phyloP scores from a whole-genome alignment of 2,888 invertebrate genomes.

The Isoperla grammatica region DNA sequence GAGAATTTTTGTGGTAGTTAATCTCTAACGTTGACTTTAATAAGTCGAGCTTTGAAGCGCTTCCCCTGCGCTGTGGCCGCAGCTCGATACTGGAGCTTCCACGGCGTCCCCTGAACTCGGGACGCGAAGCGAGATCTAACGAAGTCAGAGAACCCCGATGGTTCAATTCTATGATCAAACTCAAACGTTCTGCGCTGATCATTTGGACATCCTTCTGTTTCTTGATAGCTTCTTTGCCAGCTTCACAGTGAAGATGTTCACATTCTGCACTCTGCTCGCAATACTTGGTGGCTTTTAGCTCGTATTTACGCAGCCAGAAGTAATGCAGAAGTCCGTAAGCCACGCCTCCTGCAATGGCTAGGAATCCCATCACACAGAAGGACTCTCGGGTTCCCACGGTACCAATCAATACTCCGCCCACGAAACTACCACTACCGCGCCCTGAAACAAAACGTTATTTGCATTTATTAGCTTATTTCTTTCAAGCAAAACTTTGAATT shows the following conservation, averaged over 20 bases:
- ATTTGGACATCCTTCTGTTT: background rate
- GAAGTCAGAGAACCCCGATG: slow-evolving; percentile 70
- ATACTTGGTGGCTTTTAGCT: slow-evolving; percentile 8
- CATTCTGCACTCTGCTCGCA: slow-evolving; percentile 8
- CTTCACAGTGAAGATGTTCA: slow-evolving; percentile 17
- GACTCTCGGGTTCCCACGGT: slow-evolving; percentile 69
- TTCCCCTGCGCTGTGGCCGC: slow-evolving; percentile 43
- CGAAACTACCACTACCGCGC: slow-evolving; percentile 74
- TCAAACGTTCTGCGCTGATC: slow-evolving; percentile 62
- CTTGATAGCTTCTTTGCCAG: slow-evolving; percentile 52
- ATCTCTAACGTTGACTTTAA: slow-evolving; percentile 66
- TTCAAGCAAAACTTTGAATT: no score
- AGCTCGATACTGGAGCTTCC: slow-evolving; percentile 55
- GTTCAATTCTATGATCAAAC: slow-evolving; percentile 69
- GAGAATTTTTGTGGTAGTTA: slow-evolving; percentile 42
- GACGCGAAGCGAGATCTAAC: slow-evolving; percentile 44
- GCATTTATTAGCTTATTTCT: no score
- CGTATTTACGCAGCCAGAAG: slow-evolving; percentile 52
- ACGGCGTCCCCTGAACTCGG: slow-evolving; percentile 39
- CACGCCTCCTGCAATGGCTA: slow-evolving; percentile 65
- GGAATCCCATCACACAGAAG: slow-evolving; percentile 71
- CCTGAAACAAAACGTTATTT: slow-evolving; percentile 53
- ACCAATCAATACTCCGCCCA: slow-evolving; percentile 71
- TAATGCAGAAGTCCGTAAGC: slow-evolving; percentile 65
- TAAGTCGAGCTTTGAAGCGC: slow-evolving; percentile 57